phyloP scores from a whole-genome alignment of 1,140 invertebrate species.

The Antheraea pernyi region DNA sequence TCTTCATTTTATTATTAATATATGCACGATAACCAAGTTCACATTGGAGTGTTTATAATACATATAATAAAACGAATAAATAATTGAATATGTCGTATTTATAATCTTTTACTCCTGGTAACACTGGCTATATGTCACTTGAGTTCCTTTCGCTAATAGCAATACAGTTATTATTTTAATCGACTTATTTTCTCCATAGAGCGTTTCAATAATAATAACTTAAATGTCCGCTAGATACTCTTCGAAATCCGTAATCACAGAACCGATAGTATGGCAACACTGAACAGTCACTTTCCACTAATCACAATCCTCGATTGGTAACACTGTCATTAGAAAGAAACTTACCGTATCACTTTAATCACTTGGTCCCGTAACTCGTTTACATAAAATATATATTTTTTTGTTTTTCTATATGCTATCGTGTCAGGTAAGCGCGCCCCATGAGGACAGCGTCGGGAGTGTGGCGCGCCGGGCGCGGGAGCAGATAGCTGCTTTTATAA shows the following conservation, averaged over 20 bases:
- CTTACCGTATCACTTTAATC: conserved; percentile 77
- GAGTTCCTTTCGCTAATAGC: conserved; percentile 11
- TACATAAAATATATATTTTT: conserved; percentile 64
- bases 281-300: conserved; percentile 62
- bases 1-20: no score
- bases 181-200: conserved; percentile 18
- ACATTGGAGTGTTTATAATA: neutral
- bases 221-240: conserved; percentile 33
- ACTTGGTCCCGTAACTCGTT: conserved; percentile 71
- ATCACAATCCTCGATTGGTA: conserved; percentile 55
- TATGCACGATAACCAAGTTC: no score
- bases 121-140: conserved; percentile 44
- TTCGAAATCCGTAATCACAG: conserved; percentile 44
- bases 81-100: no score
- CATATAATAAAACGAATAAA: neutral
- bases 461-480: conserved; percentile 70
- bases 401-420: conserved; percentile 55
- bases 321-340: conserved; percentile 52
- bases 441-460: conserved; percentile 67
- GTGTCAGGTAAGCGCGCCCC: conserved; percentile 71
- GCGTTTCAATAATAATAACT: conserved; percentile 8
- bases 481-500: conserved; percentile 70
- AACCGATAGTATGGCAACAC: conserved; percentile 48
- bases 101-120: conserved; percentile 45
- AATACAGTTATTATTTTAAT: conserved; percentile 12